These are phyloP conservation scores for Zygogramma bicolorata DNA, from an alignment of 2,888 invertebrate genomes.

Conservation along the genomic window DNA sequence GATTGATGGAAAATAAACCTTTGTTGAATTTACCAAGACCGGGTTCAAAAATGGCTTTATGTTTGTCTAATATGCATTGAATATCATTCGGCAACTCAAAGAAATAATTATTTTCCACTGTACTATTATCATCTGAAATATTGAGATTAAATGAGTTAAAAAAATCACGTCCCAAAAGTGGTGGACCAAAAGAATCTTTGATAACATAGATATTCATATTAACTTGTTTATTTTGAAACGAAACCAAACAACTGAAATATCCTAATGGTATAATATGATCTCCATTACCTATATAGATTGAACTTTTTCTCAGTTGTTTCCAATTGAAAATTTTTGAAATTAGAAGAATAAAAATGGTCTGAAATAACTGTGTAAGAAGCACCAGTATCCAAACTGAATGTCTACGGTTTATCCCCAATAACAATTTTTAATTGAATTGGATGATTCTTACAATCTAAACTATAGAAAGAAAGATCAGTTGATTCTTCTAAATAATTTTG, in stretches of 20 bases:
- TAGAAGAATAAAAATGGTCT: slow-evolving; percentile 1
- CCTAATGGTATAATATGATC: slow-evolving; percentile 18
- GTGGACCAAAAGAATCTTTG: neutral
- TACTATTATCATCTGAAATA: too few species aligned
- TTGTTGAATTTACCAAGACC: too few species aligned
- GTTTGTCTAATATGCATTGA: too few species aligned
- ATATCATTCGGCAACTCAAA: too few species aligned
- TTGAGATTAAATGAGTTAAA: too few species aligned
- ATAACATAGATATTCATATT: neutral
- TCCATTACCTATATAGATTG: slow-evolving; percentile 13
- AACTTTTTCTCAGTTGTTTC: slow-evolving; percentile 1
- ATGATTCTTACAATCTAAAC: slow-evolving; percentile 8
- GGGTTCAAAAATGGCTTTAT: too few species aligned
- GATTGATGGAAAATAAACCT: too few species aligned
- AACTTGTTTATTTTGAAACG: neutral
- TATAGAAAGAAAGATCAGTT: slow-evolving; percentile 6
- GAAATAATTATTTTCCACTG: too few species aligned
- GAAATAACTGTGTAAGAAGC: slow-evolving; percentile 20
- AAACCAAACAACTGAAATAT: slow-evolving; percentile 1
- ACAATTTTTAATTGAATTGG: neutral
- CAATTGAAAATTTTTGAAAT: neutral
- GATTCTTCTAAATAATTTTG: slow-evolving; percentile 11
- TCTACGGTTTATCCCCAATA: neutral
- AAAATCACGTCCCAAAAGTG: neutral
- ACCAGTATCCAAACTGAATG: slow-evolving; percentile 4